Conservation (phyloP, 2,888 invertebrate species). For the Aromia moschata region DNA sequence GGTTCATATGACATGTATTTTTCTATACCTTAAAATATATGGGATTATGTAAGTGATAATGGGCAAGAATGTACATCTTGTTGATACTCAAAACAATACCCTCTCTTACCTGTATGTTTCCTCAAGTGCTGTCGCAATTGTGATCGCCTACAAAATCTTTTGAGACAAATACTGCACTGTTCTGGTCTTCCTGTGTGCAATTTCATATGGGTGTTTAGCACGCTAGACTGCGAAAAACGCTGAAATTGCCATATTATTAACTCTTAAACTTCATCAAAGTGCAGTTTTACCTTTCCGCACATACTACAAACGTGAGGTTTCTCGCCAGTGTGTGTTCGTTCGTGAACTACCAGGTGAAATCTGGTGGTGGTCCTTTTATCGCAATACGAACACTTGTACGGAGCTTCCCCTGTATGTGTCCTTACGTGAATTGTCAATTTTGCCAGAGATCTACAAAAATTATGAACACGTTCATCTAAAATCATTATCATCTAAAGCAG, state of each 20-base stretch:
- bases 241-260: too few relatives aligned
- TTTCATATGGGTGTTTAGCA: conserved; percentile 56
- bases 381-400: conserved; percentile 54
- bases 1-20: too few relatives aligned
- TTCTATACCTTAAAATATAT: too few relatives aligned
- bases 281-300: conserved; percentile 54
- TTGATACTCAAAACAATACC: too few relatives aligned
- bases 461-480: too few relatives aligned
- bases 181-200: conserved; percentile 56
- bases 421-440: conserved; percentile 51
- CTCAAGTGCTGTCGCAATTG: conserved; percentile 56
- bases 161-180: conserved; percentile 54
- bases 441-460: conserved; percentile 30
- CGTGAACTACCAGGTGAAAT: conserved; percentile 51
- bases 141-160: conserved; percentile 56
- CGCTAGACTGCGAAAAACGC: conserved; percentile 55
- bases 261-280: too few relatives aligned
- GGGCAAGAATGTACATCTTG: too few relatives aligned
- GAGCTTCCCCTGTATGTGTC: conserved; percentile 54
- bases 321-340: conserved; percentile 55
- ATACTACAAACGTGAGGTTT: conserved; percentile 53
- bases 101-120: conserved; percentile 58
- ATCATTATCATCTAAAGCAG: too few relatives aligned
- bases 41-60: too few relatives aligned
- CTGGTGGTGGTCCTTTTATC: conserved; percentile 48